Evolutionary conservation across 2,888 invertebrate species (phyloP), one percentile per base, ranked within the genome.

Genomic region (Drosophila kambysellisi): DNA sequence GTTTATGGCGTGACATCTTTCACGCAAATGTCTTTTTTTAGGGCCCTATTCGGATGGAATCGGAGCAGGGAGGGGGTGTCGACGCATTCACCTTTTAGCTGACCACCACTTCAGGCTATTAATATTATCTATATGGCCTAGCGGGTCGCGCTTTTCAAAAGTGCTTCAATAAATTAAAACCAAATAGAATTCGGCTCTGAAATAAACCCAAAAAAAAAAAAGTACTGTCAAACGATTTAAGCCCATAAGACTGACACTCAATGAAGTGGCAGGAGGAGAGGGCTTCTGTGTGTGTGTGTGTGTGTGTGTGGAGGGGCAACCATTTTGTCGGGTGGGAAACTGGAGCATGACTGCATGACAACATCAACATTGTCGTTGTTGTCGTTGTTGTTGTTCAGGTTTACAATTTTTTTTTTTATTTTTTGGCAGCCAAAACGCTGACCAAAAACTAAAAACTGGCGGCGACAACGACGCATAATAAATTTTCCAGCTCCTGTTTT

Each of bases 1-100:
- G 64, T 88, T 85, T 85, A 85, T 90, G 90, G 85, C 76, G 86
- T 90, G 90, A 88, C 89, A 85, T 85, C 87, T 85, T 85, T 90
- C 89, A 85, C 90, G 79, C 85, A 84, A 81, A 81, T 83, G 84
- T 57, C 25, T 46, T 70, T 58, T 79, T 79, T n/a, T 29, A 30
- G 37, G 61, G 33, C 12, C 66, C 79, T 62, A 71, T 58, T 68
- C 67, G n/a, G 25, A 25, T 1, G 3, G 29, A 7, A 30, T 12
- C 0, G 12, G 15, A 4, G 35, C 20, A 35, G 43, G 53, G 35
- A 41, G 58, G 62, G 11, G 20, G 20, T 9, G 20, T 15, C 25
- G 15, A 8, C 25, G 25, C 46, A 8, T 64, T 62, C 72, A 83
- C 88, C 82, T 85, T 76, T 70, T 39, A 53, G 60, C 61, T 77